A percentile compares a stretch with the other conserved stretches of the same genome.
phyloP scores from a whole-genome alignment of 2,888 invertebrate species.

The Eupelmus urozonus region DNA sequence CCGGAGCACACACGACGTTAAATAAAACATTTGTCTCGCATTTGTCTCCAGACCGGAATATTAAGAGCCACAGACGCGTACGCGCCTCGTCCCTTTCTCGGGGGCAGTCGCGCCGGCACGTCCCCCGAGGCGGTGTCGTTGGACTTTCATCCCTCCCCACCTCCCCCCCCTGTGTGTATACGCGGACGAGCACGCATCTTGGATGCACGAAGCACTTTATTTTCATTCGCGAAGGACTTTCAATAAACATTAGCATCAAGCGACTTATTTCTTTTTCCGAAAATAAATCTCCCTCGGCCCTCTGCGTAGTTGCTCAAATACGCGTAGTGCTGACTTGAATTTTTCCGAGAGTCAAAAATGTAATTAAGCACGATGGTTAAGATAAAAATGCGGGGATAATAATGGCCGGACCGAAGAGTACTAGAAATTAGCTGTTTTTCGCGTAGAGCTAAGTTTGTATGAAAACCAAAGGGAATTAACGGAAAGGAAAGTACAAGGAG shows the following conservation, averaged over 20 bases:
- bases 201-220: constrained; percentile 59
- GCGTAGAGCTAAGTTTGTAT: neutral
- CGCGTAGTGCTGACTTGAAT: neutral
- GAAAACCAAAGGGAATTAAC: neutral
- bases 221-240: constrained; percentile 55
- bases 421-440: constrained; percentile 20
- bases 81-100: constrained; percentile 3
- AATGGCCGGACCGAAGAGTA: neutral
- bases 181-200: constrained; percentile 7
- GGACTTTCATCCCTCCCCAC: constrained; percentile 41
- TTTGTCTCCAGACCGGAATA: constrained; percentile 57
- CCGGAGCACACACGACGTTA: constrained; percentile 40
- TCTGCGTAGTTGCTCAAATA: neutral
- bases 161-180: neutral
- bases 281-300: constrained; percentile 49
- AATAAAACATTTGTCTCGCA: constrained; percentile 60
- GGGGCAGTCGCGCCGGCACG: too few relatives aligned
- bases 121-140: constrained; percentile 47
- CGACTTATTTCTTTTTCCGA: neutral
- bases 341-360: constrained; percentile 55
- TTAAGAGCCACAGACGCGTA: constrained; percentile 42
- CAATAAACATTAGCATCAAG: constrained; percentile 52
- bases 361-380: constrained; percentile 61
- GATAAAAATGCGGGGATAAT: too few relatives aligned
- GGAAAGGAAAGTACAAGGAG: neutral